Evolutionary conservation across 2,113 vertebrate genomes (phyloP).

Genomic region (Anoplopoma fimbria): DNA sequence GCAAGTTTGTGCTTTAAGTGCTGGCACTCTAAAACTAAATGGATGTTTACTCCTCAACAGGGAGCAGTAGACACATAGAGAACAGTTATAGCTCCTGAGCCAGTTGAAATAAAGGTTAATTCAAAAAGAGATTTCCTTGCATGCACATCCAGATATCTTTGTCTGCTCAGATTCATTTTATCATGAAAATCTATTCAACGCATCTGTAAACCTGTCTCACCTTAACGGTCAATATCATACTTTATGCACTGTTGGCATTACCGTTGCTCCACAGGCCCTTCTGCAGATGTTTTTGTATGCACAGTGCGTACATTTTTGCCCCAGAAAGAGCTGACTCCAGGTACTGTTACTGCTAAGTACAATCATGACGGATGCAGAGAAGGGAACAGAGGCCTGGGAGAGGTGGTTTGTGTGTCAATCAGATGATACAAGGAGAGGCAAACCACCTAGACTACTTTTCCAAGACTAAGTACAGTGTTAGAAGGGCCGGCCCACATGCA

Average conservation of each 20-base stretch:
- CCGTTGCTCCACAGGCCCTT: not conserved
- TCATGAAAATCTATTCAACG: not conserved
- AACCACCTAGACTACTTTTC: not conserved
- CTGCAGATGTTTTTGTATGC: not conserved
- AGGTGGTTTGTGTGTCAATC: not conserved
- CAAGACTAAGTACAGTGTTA: not conserved
- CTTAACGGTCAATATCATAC: not conserved
- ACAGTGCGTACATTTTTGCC: not conserved
- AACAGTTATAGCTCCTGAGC: not conserved
- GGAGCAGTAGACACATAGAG: not conserved
- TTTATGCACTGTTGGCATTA: not conserved
- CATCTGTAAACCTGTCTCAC: not conserved
- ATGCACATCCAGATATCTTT: not conserved
- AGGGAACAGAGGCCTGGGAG: not conserved
- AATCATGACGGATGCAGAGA: not conserved
- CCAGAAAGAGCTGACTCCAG: not conserved
- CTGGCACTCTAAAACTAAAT: constrained; percentile 2
- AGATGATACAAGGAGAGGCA: not conserved
- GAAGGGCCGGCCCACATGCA: not conserved
- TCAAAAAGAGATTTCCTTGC: not conserved
- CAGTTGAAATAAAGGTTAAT: not conserved
- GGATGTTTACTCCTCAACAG: not conserved
- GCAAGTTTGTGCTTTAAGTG: not conserved
- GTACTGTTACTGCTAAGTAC: not conserved
- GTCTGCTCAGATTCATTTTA: not conserved